Base-by-base conservation (phyloP, 37 sponge, comb jelly and placozoan genomes). In the Oscarella lobularis region DNA sequence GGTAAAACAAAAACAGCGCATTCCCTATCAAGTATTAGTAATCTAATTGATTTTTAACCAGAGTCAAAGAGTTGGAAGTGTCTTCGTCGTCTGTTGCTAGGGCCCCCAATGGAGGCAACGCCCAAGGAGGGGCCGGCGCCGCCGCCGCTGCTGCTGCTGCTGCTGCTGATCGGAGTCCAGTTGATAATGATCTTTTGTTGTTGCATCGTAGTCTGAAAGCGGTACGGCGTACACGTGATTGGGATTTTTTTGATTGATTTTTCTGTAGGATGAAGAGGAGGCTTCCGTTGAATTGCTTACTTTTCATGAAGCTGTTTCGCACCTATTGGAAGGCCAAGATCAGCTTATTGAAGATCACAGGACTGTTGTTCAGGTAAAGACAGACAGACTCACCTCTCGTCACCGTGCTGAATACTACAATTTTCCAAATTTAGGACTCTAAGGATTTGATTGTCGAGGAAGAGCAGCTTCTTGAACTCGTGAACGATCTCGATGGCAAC, bases 321-420 rank as follows among this genome's bases (percentile, higher is more conserved):
- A 88, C 65, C 77, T 95, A 41, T 81, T 82, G 38, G 85, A 91
- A 38, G 88, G 87, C 66, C 89, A 95, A 80, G 96, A 95, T 33
- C 54, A 85, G 70, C 72, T 95, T 29, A 73, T 95, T 1, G 96
- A 95, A 67, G 83, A 86, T 38, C 96, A 90, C 67, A 81, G 74
- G 41, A 41, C 69, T 31, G 77, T 87, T 35, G 85, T 87, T 38
- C 87, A 85, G 79, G 88, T 87, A 73, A 40, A 35, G 32, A n/a
- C 6, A 9, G 31, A 48, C 74, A 9, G 27, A 41, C 48, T 27
- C 65, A 30, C n/a, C 20, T 76, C n/a, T 38, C 5, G 3, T 33
- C 9, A 6, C n/a, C 66, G 68, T 76, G 35, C 34, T 9, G 39
- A 34, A 60, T 9, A n/a, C n/a, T n/a, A 33, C 5, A 69, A 3